Conservation (phyloP, 2,888 invertebrate genomes). For the Chrysolina americana region DNA sequence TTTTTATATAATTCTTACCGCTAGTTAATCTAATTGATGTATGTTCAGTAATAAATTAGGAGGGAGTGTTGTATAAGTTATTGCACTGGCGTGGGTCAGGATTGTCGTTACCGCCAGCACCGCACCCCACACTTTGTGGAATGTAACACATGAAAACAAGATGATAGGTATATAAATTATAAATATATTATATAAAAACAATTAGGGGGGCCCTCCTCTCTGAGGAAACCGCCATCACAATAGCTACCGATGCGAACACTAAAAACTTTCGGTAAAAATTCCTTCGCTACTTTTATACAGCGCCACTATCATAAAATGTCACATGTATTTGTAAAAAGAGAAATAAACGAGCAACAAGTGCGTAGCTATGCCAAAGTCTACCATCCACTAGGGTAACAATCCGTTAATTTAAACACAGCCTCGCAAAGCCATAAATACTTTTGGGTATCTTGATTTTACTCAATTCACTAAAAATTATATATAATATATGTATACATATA, state of each 20-base stretch:
- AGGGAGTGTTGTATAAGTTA: constrained; percentile 67
- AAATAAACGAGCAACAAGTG: constrained; percentile 64
- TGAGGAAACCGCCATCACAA: constrained; percentile 65
- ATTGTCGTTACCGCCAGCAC: constrained; percentile 67
- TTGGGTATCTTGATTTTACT: constrained; percentile 67
- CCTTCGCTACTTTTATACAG: constrained; percentile 62
- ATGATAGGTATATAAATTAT: constrained; percentile 69
- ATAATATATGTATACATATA: constrained; percentile 46
- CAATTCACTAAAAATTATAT: constrained; percentile 59
- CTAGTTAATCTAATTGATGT: constrained; percentile 64
- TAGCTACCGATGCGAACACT: constrained; percentile 67
- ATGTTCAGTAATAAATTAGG: constrained; percentile 66
- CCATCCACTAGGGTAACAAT: constrained; percentile 66
- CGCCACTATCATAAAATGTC: constrained; percentile 63
- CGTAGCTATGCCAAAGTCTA: constrained; percentile 64
- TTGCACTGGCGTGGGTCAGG: constrained; percentile 68
- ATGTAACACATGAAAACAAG: constrained; percentile 66
- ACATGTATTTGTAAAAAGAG: constrained; percentile 48
- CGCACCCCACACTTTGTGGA: constrained; percentile 66
- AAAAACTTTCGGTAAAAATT: constrained; percentile 66
- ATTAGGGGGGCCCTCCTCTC: constrained; percentile 60
- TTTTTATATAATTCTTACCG: constrained; percentile 67
- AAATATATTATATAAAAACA: constrained; percentile 68
- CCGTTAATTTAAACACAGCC: constrained; percentile 73
- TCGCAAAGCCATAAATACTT: constrained; percentile 74